Conservation (phyloP, 2,797 vertebrate species). For the Austrolebias charrua region DNA sequence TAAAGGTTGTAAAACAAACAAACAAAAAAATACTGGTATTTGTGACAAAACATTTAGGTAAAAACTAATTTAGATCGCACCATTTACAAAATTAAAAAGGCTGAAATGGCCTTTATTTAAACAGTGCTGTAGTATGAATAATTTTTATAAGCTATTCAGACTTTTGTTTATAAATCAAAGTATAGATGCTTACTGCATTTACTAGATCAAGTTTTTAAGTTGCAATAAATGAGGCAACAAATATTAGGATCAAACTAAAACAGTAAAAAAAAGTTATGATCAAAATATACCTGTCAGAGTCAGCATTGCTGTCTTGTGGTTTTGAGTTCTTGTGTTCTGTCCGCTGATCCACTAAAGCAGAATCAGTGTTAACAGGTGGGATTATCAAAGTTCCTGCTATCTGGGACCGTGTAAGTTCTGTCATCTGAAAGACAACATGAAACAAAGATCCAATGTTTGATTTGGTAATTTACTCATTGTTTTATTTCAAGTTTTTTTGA, state of each 20-base stretch:
- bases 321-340: conserved; percentile 71
- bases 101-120: too few species aligned
- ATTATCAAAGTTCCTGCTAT: conserved; percentile 71
- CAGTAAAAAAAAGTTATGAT: not conserved
- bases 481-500: conserved; percentile 1
- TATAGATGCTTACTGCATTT: too few species aligned
- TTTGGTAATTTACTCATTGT: conserved; percentile 5
- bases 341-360: conserved; percentile 73
- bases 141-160: too few species aligned
- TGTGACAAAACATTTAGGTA: not conserved
- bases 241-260: not conserved
- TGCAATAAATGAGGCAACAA: not conserved
- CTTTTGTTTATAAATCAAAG: too few species aligned
- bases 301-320: conserved; percentile 68
- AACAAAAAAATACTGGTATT: not conserved
- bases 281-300: conserved; percentile 81
- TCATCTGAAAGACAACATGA: conserved; percentile 79
- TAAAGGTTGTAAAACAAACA: conserved; percentile 67
- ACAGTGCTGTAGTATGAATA: too few species aligned
- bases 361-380: conserved; percentile 64
- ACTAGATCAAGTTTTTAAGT: not conserved
- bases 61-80: not conserved
- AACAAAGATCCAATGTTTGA: conserved; percentile 21
- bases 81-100: too few species aligned
- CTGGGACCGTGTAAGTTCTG: conserved; percentile 83